A percentile compares a stretch with the other conserved stretches of the same genome.
phyloP scores from a whole-genome alignment of 2,888 invertebrate species.

The Nephrotoma flavescens region DNA sequence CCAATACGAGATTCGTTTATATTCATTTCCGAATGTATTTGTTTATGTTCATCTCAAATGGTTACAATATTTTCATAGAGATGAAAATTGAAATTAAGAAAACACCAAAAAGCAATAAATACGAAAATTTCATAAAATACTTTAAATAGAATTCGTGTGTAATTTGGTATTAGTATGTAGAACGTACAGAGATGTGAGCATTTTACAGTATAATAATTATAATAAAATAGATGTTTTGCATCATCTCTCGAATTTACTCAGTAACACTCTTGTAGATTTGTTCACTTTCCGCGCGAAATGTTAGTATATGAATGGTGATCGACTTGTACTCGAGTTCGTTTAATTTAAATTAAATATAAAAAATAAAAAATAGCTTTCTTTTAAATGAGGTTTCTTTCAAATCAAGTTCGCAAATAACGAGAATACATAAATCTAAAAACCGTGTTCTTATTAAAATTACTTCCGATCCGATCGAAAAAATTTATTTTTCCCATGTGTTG shows the following conservation, averaged over 20 bases:
- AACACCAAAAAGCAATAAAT: neutral
- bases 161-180: neutral
- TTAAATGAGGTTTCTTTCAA: neutral
- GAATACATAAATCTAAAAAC: no score
- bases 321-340: neutral
- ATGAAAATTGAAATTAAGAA: neutral
- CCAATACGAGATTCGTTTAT: no score
- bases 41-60: no score
- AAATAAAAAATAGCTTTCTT: neutral
- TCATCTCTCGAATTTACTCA: neutral
- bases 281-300: neutral
- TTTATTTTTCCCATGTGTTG: neutral
- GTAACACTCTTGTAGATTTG: neutral
- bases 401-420: no score
- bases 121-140: neutral
- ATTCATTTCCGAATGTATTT: no score
- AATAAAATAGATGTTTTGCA: neutral
- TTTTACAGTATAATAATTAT: neutral
- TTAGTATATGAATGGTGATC: neutral
- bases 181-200: neutral
- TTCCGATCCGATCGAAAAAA: neutral
- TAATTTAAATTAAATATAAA: neutral
- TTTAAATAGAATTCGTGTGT: neutral
- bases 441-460: neutral
- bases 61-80: neutral